These are phyloP conservation scores for Tachina grossa DNA, from an alignment of 2,888 invertebrate species.

Conservation along the genomic window DNA sequence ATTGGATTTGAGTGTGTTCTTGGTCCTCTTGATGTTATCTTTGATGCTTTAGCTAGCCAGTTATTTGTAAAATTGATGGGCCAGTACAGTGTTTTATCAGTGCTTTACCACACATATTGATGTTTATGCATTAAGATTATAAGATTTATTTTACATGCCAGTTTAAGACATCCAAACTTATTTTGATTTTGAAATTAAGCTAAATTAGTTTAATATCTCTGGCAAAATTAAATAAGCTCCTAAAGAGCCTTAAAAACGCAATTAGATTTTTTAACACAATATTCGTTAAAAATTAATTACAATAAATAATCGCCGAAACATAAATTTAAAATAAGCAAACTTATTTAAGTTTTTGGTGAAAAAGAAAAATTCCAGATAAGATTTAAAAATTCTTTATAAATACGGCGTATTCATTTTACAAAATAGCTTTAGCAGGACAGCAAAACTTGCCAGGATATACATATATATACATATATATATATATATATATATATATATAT, in stretches of 20 bases:
- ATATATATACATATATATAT: too few species aligned
- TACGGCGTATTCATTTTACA: too few species aligned
- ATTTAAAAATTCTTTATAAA: too few species aligned
- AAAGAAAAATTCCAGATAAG: too few species aligned
- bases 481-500: too few species aligned
- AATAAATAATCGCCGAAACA: too few species aligned
- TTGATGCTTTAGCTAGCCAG: slow-evolving; percentile 26
- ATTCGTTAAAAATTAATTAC: too few species aligned
- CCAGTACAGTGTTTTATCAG: slow-evolving; percentile 56
- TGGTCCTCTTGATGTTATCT: slow-evolving; percentile 24
- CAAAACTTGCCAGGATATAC: too few species aligned
- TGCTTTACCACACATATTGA: slow-evolving; percentile 57
- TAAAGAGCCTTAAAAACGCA: not conserved
- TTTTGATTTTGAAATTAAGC: not conserved
- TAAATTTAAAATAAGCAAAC: too few species aligned
- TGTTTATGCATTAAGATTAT: slow-evolving; percentile 57
- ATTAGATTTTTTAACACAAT: too few species aligned
- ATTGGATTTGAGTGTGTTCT: slow-evolving; percentile 48
- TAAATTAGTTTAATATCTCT: not conserved
- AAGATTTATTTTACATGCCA: slow-evolving; percentile 45
- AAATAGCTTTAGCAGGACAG: too few species aligned
- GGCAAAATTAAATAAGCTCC: not conserved
- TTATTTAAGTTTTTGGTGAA: too few species aligned
- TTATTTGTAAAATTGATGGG: slow-evolving; percentile 55
- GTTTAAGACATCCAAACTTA: not conserved